phyloP scores from a whole-genome alignment of 1,140 invertebrate species.

The Lamellibrachia luymesi region DNA sequence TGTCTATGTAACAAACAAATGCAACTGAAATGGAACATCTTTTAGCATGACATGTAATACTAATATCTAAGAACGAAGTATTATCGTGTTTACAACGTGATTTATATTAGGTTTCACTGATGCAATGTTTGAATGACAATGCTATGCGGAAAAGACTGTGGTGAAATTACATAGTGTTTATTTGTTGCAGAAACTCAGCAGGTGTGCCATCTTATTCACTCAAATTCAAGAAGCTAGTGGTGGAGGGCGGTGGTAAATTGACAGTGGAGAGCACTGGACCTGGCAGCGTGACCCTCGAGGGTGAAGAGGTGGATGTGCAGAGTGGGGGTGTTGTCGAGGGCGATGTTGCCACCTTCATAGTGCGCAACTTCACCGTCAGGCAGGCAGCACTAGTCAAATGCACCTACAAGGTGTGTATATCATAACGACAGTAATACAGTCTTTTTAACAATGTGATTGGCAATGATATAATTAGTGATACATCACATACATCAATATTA shows the following conservation, averaged over 20 bases:
- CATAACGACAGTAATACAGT: no score
- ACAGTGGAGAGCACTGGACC: constrained; percentile 29
- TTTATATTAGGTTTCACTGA: no score
- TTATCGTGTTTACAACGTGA: no score
- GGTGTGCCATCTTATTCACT: constrained; percentile 28
- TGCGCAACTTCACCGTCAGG: constrained; percentile 32
- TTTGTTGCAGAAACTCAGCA: background rate
- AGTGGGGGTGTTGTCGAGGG: constrained; percentile 37
- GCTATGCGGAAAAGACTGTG: no score
- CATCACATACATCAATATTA: no score
- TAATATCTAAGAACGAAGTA: no score
- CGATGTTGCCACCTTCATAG: constrained; percentile 35
- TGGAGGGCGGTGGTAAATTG: constrained; percentile 40
- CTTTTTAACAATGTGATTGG: no score
- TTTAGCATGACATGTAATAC: no score
- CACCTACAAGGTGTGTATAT: constrained; percentile 32
- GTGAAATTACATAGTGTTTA: background rate
- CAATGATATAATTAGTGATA: no score
- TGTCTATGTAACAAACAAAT: no score
- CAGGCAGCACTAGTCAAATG: constrained; percentile 36
- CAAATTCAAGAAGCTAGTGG: constrained; percentile 35
- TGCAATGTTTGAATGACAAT: no score
- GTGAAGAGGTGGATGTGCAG: constrained; percentile 35
- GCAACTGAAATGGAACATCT: no score
- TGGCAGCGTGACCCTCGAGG: constrained; percentile 25